Conservation (phyloP, 2,888 invertebrate genomes). For the Drosophila stalkeri region DNA sequence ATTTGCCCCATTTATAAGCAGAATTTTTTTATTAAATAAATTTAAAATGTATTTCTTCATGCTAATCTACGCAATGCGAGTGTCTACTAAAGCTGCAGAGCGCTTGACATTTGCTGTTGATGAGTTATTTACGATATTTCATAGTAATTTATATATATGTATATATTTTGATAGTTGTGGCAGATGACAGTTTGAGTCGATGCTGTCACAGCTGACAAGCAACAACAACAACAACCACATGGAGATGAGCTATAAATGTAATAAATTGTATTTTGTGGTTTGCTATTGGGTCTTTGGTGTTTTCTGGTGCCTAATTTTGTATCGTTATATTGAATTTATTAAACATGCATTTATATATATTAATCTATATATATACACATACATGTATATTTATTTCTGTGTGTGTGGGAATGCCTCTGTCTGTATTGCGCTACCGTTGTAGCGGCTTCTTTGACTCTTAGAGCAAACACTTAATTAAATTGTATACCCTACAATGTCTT, state of each 20-base stretch:
- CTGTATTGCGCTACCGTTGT: slow-evolving; percentile 46
- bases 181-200: slow-evolving; percentile 44
- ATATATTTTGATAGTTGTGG: slow-evolving; percentile 33
- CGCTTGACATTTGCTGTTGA: slow-evolving; percentile 48
- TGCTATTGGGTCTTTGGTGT: slow-evolving; percentile 29
- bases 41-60: neutral
- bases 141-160: slow-evolving; percentile 30
- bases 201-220: slow-evolving; percentile 36
- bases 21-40: too few species aligned
- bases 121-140: slow-evolving; percentile 72
- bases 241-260: slow-evolving; percentile 24
- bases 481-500: slow-evolving; percentile 37
- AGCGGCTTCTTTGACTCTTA: slow-evolving; percentile 65
- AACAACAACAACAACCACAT: slow-evolving; percentile 19
- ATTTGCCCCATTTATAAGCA: too few species aligned
- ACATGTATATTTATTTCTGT: neutral
- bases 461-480: slow-evolving; percentile 79
- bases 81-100: slow-evolving; percentile 38
- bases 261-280: slow-evolving; percentile 69
- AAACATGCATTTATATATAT: neutral
- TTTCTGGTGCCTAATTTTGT: slow-evolving; percentile 24
- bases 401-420: slow-evolving; percentile 1
- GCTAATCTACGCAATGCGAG: neutral
- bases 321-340: slow-evolving; percentile 71
- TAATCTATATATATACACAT: neutral